phyloP scores from a whole-genome alignment of 2,888 invertebrate species.

The Resseliella maxima region DNA sequence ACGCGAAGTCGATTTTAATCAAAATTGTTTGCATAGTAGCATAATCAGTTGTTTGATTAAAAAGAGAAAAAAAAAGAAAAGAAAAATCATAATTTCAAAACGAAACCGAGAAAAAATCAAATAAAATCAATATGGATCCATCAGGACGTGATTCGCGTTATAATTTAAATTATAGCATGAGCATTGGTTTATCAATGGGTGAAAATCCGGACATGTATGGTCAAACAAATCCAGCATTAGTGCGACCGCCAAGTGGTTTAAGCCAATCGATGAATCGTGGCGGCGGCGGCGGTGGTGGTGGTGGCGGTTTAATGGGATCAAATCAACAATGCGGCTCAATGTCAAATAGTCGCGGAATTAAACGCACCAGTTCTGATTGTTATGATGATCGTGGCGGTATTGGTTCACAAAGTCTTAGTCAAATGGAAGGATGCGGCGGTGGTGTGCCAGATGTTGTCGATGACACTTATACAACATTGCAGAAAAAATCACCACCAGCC shows the following conservation, averaged over 20 bases:
- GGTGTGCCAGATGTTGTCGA: slow-evolving; percentile 78
- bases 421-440: slow-evolving; percentile 64
- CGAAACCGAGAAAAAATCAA: slow-evolving; percentile 59
- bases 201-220: slow-evolving; percentile 86
- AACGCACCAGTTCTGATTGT: slow-evolving; percentile 78
- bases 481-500: slow-evolving; percentile 89
- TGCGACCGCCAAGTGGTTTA: slow-evolving; percentile 73
- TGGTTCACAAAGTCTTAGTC: slow-evolving; percentile 64
- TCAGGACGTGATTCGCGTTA: slow-evolving; percentile 92
- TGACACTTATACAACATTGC: slow-evolving; percentile 80
- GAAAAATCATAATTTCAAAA: not conserved
- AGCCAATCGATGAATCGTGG: slow-evolving; percentile 68
- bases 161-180: slow-evolving; percentile 85
- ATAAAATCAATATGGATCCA: slow-evolving; percentile 79
- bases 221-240: slow-evolving; percentile 66
- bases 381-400: slow-evolving; percentile 76
- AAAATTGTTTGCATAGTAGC: too few species aligned
- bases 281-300: slow-evolving; percentile 63
- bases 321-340: slow-evolving; percentile 59
- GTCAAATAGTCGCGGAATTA: slow-evolving; percentile 69
- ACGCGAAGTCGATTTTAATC: not conserved
- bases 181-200: slow-evolving; percentile 83
- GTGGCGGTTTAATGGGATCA: slow-evolving; percentile 62
- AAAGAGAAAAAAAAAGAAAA: not conserved
- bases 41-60: not conserved